Base-by-base conservation (phyloP, 2,888 invertebrate species). In the Stenodema calcarata region DNA sequence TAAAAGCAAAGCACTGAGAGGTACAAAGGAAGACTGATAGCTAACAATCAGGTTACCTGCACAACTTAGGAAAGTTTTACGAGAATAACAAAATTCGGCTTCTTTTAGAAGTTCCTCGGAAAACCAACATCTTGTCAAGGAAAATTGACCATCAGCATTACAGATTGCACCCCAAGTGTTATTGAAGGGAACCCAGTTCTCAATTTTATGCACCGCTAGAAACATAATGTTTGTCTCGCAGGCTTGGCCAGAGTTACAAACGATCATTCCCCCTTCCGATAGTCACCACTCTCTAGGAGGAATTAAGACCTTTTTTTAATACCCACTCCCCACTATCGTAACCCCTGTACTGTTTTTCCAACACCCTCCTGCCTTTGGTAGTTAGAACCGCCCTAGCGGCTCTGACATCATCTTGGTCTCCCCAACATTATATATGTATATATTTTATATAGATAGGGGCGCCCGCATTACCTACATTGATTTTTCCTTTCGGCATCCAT, bases 401-500 rank as follows among this genome's bases (percentile, higher is more conserved):
- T 41, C 73, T 35, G 73, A 73, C 73, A 73, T 73, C 73, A 73
- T 73, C 78, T 78, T 78, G 78, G 78, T 16, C 78, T 14, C 78
- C 41, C 78, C 78, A 78, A 44, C 78, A 44, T 44, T 78, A 78
- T 78, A 78, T 44, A 78, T 44, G 78, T 78, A 78, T 78, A 78
- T n/a, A n/a, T n/a, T n/a, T n/a, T n/a, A n/a, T n/a, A n/a, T n/a
- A n/a, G n/a, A n/a, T 78, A 42, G 78, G 78, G 78, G 78, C 44
- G 78, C 78, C 78, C 78, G 78, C 78, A 78, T 78, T 78, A 23
- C 78, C 23, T 23, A 44, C 78, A 78, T 78, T 78, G 78, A 78
- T 78, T 78, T 75, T 78, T 78, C 44, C 44, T 78, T 44, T 30
- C 35, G 30, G 41, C 73, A 16, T 44, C 78, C 78, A 78, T 78